Conservation (phyloP, 35 echinoderm and acorn worm genomes). For the Patiria miniata region DNA sequence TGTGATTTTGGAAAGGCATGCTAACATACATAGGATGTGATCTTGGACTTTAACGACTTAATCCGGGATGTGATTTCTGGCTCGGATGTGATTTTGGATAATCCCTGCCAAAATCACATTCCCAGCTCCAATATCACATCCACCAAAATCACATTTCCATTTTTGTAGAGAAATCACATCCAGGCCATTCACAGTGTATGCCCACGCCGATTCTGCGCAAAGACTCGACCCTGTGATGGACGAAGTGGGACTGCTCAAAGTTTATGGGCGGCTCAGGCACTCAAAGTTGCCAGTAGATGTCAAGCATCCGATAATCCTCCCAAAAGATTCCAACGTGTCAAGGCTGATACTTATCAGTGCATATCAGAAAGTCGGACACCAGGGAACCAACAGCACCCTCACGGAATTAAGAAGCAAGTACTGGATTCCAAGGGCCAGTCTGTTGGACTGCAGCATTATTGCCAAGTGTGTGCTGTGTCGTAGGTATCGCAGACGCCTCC, state of each 20-base stretch:
- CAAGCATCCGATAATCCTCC: slow-evolving; percentile 63
- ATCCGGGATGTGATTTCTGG: too few relatives aligned
- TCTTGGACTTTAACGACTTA: too few relatives aligned
- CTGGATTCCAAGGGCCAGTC: slow-evolving; percentile 15
- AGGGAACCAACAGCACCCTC: not conserved
- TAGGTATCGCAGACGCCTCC: slow-evolving; percentile 19
- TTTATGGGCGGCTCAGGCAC: slow-evolving; percentile 50
- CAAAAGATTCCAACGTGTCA: slow-evolving; percentile 53
- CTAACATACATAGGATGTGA: too few relatives aligned
- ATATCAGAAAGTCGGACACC: slow-evolving; percentile 10
- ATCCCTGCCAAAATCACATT: too few relatives aligned
- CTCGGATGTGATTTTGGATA: too few relatives aligned
- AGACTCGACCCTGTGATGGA: slow-evolving; percentile 38
- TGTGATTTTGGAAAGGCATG: too few relatives aligned
- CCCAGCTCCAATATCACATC: too few relatives aligned
- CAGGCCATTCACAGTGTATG: too few relatives aligned
- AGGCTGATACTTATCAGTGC: slow-evolving; percentile 15
- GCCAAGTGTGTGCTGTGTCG: slow-evolving; percentile 45
- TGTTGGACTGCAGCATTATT: not conserved
- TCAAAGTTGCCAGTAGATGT: slow-evolving; percentile 35
- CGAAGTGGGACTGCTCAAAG: slow-evolving; percentile 46
- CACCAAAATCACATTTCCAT: too few relatives aligned
- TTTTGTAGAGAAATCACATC: too few relatives aligned
- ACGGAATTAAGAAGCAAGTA: not conserved
- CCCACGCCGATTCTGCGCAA: not conserved